Evolutionary conservation across 2,797 vertebrate species (phyloP), one percentile per base, ranked within the genome.

Genomic region (Adrianichthys oophorus): DNA sequence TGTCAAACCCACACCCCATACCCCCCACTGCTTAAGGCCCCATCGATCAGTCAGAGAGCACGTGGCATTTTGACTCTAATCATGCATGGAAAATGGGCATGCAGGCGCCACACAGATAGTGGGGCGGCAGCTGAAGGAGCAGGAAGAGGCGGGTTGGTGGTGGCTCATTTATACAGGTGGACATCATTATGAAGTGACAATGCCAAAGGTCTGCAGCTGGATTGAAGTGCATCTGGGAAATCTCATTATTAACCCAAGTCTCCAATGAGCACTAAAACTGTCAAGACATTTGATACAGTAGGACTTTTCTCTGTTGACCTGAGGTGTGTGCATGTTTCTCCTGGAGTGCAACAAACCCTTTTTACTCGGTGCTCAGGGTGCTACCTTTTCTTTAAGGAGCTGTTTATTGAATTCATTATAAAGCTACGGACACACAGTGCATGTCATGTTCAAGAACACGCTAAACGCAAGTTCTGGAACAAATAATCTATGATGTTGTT

Each of bases 191-290:
- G 74, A 76, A 54, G 17, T 70, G 80, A 81, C 76, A 76, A 68
- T 67, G 82, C 85, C 85, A 87, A 85, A 82, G 79, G 80, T 67
- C 79, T 84, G 75, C 87, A 89, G 74, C 87, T 84, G 81, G 82
- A 79, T 73, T 73, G 69, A 56, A 57, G 62, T 74, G 76, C 81
- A 87, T 81, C 82, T 85, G 83, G 65, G 79, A 51, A 12, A 13
- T 14, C 45, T 15, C 4, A 23, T 21, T 5, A 37, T 37, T 37
- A 37, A 37, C 32, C 32, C 10, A 12, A 10, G 8, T 12, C 32
- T 37, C 32, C 13, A 10, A 37, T 37, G 32, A 37, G 32, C 32
- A 37, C 32, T 37, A 37, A 37, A 37, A 3, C 32, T 37, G 32
- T 37, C 32, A 4, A 12, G 10, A 32, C 29, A 8, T 32, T 32